A percentile compares a stretch with the other conserved stretches of the same genome.
These are phyloP conservation scores for Dendropsophus ebraccatus DNA, from an alignment of 2,113 vertebrate genomes.

Conservation along the genomic window DNA sequence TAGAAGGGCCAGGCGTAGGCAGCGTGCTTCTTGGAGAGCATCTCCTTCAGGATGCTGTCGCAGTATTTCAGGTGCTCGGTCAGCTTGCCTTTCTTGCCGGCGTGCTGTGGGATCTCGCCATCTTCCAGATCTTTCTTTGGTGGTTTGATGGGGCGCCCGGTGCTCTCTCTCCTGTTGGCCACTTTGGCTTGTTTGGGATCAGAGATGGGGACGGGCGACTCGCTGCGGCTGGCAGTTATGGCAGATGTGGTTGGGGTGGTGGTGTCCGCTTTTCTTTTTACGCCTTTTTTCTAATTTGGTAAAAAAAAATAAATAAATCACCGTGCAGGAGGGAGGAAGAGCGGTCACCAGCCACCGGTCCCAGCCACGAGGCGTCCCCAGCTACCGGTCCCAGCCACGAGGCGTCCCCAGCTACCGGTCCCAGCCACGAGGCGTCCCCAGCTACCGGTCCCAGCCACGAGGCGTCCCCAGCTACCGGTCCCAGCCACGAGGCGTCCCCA, in stretches of 20 bases:
- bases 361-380: too few species aligned
- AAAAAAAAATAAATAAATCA: too few species aligned
- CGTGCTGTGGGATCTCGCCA: slow-evolving; percentile 72
- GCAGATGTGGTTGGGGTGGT: slow-evolving; percentile 95
- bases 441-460: too few species aligned
- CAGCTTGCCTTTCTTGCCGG: slow-evolving; percentile 75
- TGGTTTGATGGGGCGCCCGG: slow-evolving; percentile 83
- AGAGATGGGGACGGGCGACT: slow-evolving; percentile 73
- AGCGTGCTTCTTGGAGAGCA: too few species aligned
- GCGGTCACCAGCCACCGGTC: too few species aligned
- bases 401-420: too few species aligned
- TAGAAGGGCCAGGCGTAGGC: too few species aligned
- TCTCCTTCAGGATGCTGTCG: slow-evolving; percentile 87
- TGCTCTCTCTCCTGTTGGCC: slow-evolving; percentile 78
- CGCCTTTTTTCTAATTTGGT: slow-evolving; percentile 97
- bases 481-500: too few species aligned
- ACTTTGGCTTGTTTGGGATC: slow-evolving; percentile 83
- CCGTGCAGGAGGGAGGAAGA: too few species aligned
- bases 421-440: too few species aligned
- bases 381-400: too few species aligned
- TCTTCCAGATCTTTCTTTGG: slow-evolving; percentile 82
- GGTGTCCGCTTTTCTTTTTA: slow-evolving; percentile 95
- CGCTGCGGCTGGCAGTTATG: slow-evolving; percentile 81
- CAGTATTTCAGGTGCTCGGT: slow-evolving; percentile 88
- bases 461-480: too few species aligned